Percentiles rank a stretch among this genome's conserved stretches.
Evolutionary conservation across 2,113 vertebrate species (phyloP).

Genomic region (Uria aalge): DNA sequence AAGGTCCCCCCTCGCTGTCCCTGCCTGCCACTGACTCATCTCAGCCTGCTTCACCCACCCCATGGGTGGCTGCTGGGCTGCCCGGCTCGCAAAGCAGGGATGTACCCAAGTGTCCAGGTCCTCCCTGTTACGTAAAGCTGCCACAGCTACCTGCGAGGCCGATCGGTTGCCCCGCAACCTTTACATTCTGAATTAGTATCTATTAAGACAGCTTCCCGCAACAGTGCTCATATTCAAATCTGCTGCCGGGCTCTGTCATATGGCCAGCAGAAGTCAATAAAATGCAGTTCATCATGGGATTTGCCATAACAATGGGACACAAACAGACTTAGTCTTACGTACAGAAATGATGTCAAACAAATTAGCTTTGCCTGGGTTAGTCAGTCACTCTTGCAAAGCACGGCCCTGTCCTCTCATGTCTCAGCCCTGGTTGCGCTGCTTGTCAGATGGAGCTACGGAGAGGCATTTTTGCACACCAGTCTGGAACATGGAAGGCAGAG

Average conservation of each 20-base stretch:
- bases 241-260: not conserved
- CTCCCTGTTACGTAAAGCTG: not conserved
- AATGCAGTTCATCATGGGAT: not conserved
- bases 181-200: not conserved
- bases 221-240: not conserved
- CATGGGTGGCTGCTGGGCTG: not conserved
- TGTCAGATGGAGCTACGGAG: not conserved
- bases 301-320: not conserved
- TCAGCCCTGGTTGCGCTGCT: not conserved
- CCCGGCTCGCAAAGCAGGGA: not conserved
- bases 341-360: slow-evolving; percentile 7
- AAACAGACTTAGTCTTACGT: not conserved
- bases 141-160: not conserved
- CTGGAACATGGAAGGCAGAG: not conserved
- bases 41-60: not conserved
- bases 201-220: not conserved
- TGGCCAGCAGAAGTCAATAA: not conserved
- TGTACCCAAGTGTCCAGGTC: fast-evolving
- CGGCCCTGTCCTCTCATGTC: not conserved
- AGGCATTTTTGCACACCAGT: not conserved
- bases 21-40: not conserved
- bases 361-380: not conserved
- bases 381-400: not conserved
- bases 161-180: not conserved
- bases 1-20: not conserved